phyloP scores from a whole-genome alignment of 2,888 invertebrate species.

The Euclidia mi region DNA sequence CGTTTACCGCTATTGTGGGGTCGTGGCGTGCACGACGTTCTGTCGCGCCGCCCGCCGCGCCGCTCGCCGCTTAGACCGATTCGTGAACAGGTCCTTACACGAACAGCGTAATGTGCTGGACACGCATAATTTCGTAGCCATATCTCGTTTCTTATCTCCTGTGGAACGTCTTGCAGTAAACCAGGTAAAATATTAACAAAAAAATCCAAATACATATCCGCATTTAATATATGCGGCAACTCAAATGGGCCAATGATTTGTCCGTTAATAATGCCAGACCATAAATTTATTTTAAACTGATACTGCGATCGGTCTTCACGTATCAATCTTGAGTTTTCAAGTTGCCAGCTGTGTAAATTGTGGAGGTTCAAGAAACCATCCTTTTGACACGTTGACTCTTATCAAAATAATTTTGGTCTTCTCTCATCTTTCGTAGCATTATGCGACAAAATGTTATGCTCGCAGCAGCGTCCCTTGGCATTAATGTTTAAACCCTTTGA shows the following conservation, averaged over 20 bases:
- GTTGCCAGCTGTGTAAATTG: conserved; percentile 40
- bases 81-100: too few relatives aligned
- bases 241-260: conserved; percentile 43
- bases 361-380: conserved; percentile 44
- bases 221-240: conserved; percentile 21
- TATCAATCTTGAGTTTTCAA: conserved; percentile 34
- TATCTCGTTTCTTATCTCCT: too few relatives aligned
- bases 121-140: too few relatives aligned
- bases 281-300: conserved; percentile 44
- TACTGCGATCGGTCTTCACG: conserved; percentile 30
- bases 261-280: conserved; percentile 43
- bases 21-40: too few relatives aligned
- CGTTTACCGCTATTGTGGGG: too few relatives aligned
- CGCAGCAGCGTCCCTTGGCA: not conserved
- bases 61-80: too few relatives aligned
- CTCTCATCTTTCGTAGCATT: not conserved
- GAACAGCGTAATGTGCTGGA: too few relatives aligned
- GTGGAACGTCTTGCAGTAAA: conserved; percentile 16
- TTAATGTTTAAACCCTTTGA: conserved; percentile 4
- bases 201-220: conserved; percentile 15
- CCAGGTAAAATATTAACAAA: conserved; percentile 6
- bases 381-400: conserved; percentile 38
- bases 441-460: not conserved
- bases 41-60: too few relatives aligned
- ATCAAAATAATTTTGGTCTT: not conserved